Percentiles rank a stretch among this genome's conserved stretches.
These are phyloP conservation scores for Aleiodes sp. DNA, from an alignment of 1,140 invertebrate species.

Conservation along the genomic window DNA sequence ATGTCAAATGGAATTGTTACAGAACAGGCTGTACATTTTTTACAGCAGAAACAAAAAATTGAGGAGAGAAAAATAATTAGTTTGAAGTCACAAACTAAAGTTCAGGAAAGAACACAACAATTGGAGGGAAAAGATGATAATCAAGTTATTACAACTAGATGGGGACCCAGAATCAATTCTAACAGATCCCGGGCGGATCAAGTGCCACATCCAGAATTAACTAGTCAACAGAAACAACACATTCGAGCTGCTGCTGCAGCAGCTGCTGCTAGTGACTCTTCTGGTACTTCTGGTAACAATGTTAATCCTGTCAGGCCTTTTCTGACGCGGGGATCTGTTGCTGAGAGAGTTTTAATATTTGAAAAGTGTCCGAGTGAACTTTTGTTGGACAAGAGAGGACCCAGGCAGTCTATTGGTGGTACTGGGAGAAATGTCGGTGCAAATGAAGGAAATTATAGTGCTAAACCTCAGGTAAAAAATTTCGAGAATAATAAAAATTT, in stretches of 20 bases:
- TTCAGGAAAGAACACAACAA: neutral
- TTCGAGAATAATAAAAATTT: no score
- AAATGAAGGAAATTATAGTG: neutral
- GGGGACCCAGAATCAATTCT: slow-evolving; percentile 57
- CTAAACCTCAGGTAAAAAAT: neutral
- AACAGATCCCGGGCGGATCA: slow-evolving; percentile 57
- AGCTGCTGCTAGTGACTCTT: slow-evolving; percentile 43
- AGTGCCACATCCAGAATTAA: slow-evolving; percentile 76
- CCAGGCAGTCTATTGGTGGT: slow-evolving; percentile 69
- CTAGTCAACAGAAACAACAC: slow-evolving; percentile 73
- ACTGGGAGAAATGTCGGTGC: slow-evolving; percentile 55
- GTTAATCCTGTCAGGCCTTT: slow-evolving; percentile 82
- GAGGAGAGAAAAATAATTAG: slow-evolving; percentile 66
- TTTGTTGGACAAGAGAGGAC: slow-evolving; percentile 74
- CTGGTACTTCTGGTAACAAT: neutral
- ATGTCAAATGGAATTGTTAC: slow-evolving; percentile 17
- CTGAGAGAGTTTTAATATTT: slow-evolving; percentile 90
- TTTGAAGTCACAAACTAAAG: slow-evolving; percentile 31
- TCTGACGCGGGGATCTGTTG: slow-evolving; percentile 88
- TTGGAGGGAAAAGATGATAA: slow-evolving; percentile 60
- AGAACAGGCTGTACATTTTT: slow-evolving; percentile 66
- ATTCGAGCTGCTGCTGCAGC: slow-evolving; percentile 64
- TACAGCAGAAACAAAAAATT: slow-evolving; percentile 65
- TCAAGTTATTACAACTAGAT: slow-evolving; percentile 53
- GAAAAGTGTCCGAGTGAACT: slow-evolving; percentile 88